Evolutionary conservation across 2,797 vertebrate genomes (phyloP).

Genomic region (Cossypha dichroa): DNA sequence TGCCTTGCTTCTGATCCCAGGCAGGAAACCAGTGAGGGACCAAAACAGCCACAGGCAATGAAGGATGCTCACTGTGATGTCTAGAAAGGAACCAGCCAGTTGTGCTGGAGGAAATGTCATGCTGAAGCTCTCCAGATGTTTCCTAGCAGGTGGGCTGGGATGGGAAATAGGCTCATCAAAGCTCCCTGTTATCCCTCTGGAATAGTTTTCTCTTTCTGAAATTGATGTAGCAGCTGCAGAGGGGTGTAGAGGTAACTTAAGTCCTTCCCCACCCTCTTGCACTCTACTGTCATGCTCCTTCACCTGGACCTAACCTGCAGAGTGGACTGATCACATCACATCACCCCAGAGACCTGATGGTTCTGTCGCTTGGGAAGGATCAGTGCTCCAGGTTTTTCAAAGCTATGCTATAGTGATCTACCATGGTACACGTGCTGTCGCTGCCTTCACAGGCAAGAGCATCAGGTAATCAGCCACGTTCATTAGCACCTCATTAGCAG

Average conservation of each 20-base stretch:
- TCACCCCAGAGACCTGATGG: neutral
- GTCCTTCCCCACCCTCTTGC: neutral
- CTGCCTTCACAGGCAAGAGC: neutral
- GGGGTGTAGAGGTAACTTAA: neutral
- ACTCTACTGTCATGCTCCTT: neutral
- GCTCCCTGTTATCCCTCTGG: neutral
- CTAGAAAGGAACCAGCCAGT: neutral
- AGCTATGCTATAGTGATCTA: neutral
- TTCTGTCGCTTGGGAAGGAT: neutral
- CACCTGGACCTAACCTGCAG: neutral
- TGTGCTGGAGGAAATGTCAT: neutral
- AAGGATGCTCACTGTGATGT: neutral
- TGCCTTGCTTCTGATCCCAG: neutral
- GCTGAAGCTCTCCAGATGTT: neutral
- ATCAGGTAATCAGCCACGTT: neutral
- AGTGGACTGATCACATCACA: fast-evolving
- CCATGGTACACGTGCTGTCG: fast-evolving
- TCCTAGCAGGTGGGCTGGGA: neutral
- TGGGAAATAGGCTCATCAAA: neutral
- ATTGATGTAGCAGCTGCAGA: neutral
- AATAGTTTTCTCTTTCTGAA: neutral
- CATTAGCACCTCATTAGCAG: neutral
- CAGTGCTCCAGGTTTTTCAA: neutral
- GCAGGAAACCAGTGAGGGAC: neutral
- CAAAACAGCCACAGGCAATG: neutral